These are phyloP conservation scores for Orthosia gracilis DNA, from an alignment of 2,888 invertebrate species.

Conservation along the genomic window DNA sequence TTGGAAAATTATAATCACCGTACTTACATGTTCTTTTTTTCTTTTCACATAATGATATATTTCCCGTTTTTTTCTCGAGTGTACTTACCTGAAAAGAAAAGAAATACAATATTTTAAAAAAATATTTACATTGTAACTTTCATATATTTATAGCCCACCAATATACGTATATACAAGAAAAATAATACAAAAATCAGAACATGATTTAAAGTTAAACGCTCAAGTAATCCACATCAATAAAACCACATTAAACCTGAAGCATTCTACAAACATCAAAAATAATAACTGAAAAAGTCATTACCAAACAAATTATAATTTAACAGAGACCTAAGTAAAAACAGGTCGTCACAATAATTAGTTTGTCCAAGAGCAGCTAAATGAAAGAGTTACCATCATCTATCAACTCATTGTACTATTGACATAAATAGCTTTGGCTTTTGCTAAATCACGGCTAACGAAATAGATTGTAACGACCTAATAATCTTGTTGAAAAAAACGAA, in stretches of 20 bases:
- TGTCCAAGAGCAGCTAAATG: conserved; percentile 44
- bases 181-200: background rate
- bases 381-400: conserved; percentile 61
- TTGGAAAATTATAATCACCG: background rate
- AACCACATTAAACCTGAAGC: background rate
- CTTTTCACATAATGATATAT: background rate
- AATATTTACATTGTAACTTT: background rate
- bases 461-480: conserved; percentile 60
- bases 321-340: conserved; percentile 36
- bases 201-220: background rate
- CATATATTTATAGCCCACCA: background rate
- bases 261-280: background rate
- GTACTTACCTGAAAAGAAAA: conserved; percentile 71
- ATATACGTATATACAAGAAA: background rate
- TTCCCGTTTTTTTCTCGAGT: background rate
- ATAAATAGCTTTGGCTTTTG: conserved; percentile 54
- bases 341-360: conserved; percentile 58
- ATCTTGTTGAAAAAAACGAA: conserved; percentile 59
- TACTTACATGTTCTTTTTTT: conserved; percentile 25
- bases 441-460: conserved; percentile 57
- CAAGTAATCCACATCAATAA: background rate
- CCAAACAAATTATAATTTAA: conserved; percentile 8
- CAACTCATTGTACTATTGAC: conserved; percentile 55
- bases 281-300: conserved; percentile 9
- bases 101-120: background rate